A percentile compares a stretch with the other conserved stretches of the same genome.
phyloP scores from a whole-genome alignment of 1,140 invertebrate genomes.

The Aphaenogaster floridana region DNA sequence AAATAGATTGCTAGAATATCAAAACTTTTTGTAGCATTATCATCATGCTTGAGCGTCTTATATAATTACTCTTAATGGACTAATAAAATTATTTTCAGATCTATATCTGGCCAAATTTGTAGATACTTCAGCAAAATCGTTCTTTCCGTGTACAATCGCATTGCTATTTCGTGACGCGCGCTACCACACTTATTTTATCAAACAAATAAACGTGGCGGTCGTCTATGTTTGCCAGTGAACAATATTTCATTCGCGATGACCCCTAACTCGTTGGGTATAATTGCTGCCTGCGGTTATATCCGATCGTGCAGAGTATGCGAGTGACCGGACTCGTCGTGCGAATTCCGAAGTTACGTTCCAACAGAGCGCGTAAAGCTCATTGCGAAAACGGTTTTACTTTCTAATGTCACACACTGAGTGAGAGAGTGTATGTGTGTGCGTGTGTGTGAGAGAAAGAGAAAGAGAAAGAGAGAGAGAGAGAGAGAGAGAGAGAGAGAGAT shows the following conservation, averaged over 20 bases:
- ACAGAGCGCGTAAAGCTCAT: constrained; percentile 9
- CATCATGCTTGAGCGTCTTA: too few species aligned
- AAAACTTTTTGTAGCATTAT: too few species aligned
- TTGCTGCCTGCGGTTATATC: constrained; percentile 46
- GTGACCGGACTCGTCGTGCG: constrained; percentile 8
- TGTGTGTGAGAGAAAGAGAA: constrained; percentile 50
- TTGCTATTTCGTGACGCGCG: background rate
- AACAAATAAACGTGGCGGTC: constrained; percentile 17
- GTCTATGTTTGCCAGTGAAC: constrained; percentile 3
- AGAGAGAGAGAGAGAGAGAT: background rate
- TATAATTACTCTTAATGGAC: too few species aligned
- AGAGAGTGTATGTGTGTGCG: background rate
- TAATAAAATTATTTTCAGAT: too few species aligned
- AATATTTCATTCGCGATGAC: constrained; percentile 21
- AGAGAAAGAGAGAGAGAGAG: constrained; percentile 62
- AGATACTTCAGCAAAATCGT: too few species aligned
- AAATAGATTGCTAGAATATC: too few species aligned
- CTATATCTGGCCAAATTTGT: too few species aligned
- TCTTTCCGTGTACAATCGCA: background rate
- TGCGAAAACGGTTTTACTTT: constrained; percentile 62
- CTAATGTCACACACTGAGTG: constrained; percentile 76
- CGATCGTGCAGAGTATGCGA: constrained; percentile 19
- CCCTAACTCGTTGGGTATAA: background rate
- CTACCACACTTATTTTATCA: background rate
- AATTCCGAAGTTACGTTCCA: constrained; percentile 6